These are phyloP conservation scores for Phylloscopus trochilus DNA, from an alignment of 2,113 vertebrate species.

Conservation along the genomic window DNA sequence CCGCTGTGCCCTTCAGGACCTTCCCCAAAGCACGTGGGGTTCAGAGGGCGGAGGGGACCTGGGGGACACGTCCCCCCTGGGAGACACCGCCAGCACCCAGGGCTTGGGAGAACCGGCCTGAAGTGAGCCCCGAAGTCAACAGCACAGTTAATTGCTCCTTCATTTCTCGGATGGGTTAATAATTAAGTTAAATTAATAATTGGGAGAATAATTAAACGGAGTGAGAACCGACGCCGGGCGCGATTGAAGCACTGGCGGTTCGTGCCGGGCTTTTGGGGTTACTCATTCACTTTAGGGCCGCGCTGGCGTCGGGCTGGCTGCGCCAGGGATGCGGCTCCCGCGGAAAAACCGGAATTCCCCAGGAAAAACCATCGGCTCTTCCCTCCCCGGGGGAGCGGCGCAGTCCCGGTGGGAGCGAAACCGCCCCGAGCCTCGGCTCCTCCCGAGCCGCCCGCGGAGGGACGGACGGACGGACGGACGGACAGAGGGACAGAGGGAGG, in stretches of 20 bases:
- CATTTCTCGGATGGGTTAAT: slow-evolving; percentile 4
- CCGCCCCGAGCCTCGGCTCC: not conserved
- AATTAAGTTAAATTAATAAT: slow-evolving; percentile 57
- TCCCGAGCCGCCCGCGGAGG: too few species aligned
- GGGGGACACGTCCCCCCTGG: fast-evolving
- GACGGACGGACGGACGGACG: not conserved
- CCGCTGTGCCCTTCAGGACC: not conserved
- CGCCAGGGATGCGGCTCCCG: fast-evolving
- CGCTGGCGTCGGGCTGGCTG: not conserved
- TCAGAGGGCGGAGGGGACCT: fast-evolving
- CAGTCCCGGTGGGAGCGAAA: too few species aligned
- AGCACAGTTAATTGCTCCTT: not conserved
- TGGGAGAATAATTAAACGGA: slow-evolving; percentile 55
- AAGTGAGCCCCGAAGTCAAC: not conserved
- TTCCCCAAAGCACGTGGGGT: not conserved
- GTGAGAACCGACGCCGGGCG: not conserved
- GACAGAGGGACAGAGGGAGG: not conserved
- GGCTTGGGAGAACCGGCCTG: not conserved
- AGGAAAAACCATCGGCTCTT: fast-evolving
- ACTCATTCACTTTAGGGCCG: not conserved
- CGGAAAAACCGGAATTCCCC: not conserved
- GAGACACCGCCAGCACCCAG: not conserved
- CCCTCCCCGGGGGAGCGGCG: fast-evolving
- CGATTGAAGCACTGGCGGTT: not conserved
- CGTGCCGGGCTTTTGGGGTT: not conserved